Evolutionary conservation across 2,888 invertebrate genomes (phyloP), one percentile per base, ranked within the genome.

Genomic region (Zaprionus lineosus): DNA sequence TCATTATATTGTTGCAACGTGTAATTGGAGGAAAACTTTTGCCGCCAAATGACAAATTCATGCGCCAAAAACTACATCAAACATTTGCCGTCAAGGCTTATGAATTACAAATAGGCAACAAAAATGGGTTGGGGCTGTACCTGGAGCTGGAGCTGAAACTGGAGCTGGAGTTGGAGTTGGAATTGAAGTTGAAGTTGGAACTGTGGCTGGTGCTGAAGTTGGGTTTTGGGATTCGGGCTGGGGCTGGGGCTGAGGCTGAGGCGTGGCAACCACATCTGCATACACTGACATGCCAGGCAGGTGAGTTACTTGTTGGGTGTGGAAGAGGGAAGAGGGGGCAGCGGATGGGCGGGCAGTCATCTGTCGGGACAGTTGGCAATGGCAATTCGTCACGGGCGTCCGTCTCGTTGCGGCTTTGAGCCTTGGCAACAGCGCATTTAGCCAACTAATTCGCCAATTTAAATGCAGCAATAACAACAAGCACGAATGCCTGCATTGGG

Each of bases 1-100:
- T 77, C 83, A 84, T 84, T 84, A 84, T 77, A 67, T 84, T 65
- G 85, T 84, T 84, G 73, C 73, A 84, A 84, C 75, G 67, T 85
- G 68, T 86, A 86, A 84, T 84, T 86, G 84, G 79, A 83, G 71
- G 74, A 78, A 77, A 84, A 74, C 39, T 68, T 69, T 72, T 84
- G 83, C 83, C 73, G 79, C 56, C 85, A 84, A 85, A 85, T 78
- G 81, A 85, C 85, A 81, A 85, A 74, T 76, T 71, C 57, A 68
- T 71, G 60, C 43, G 56, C 62, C 76, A 53, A 79, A 60, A 55
- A 28, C 24, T 12, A 71, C 63, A 62, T 70, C 70, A 73, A 78
- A 81, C 68, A 62, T 78, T 59, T 63, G 84, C 84, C 84, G 82
- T 82, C 84, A 52, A 69, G 62, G 62, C 78, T 82, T 84, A 78